Base-by-base conservation (phyloP, 2,888 invertebrate species). In the Drepanosiphum platanoidis region DNA sequence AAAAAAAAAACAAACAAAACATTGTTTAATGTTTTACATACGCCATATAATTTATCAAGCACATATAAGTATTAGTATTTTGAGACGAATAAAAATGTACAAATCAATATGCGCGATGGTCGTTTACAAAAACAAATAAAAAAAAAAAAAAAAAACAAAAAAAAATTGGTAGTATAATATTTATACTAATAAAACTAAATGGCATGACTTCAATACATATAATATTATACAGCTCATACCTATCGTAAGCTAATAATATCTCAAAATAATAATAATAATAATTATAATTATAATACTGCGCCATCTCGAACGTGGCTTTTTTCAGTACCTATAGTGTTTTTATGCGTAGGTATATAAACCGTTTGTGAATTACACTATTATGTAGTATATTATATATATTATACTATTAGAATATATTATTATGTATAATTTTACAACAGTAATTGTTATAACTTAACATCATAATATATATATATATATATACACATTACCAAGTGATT, bases 101-200 rank as follows among this genome's bases (percentile, higher is more conserved):
- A 80, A 70, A 71, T 70, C 52, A 58, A 81, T 71, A 61, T 77
- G 70, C 58, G 8, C 39, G 71, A 71, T 30, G 71, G 18, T 81
- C 71, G 58, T 81, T 81, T 79, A 68, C 32, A 46, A n/a, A n/a
- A n/a, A n/a, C n/a, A n/a, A n/a, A n/a, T n/a, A n/a, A n/a, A n/a
- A n/a, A n/a, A n/a, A n/a, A n/a, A n/a, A n/a, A n/a, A n/a, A n/a
- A n/a, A n/a, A n/a, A n/a, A n/a, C n/a, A n/a, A n/a, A n/a, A n/a
- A n/a, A n/a, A n/a, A n/a, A n/a, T n/a, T n/a, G 13, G 13, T 66
- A 46, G 22, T 61, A 70, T 70, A 52, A 79, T 79, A 32, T 32
- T 66, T 32, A 11, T 80, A 70, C 36, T 36, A 70, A 68, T 81
- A 58, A 39, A 71, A 81, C 81, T 81, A 81, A 81, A 81, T 81